Base-by-base conservation (phyloP, 1,140 invertebrate species). In the Ridgeia piscesae region DNA sequence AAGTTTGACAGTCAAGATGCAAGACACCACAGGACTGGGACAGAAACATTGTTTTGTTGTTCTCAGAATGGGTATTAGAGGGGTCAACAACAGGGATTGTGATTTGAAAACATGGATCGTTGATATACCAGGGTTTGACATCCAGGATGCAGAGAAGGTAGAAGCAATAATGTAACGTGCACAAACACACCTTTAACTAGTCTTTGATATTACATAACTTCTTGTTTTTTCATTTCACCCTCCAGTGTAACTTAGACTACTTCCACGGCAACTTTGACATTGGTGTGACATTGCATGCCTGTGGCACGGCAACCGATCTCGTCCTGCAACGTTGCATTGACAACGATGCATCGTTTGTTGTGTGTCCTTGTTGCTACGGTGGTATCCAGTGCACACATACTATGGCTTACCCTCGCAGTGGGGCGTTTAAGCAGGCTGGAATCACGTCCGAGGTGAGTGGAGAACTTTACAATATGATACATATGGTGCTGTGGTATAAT, bases 341-440 rank as follows among this genome's bases (percentile, higher is more conserved):
- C 34, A 97, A 97, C 31, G 96, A 97, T 91, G 98, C 98, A 0
- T 96, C 97, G 92, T 99, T 99, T 96, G 97, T 99, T 6, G 97
- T 98, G 92, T 99, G 98, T 95, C 98, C 98, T 0, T 99, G 99
- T 95, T 99, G 98, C 95, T 99, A 99, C 96, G 99, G 99, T 6
- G 97, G 97, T 2, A 96, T 99, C 88, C 97, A 98, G 94, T 97
- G 95, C 92, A 97, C 98, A 95, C 97, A 97, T 94, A 95, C 98
- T 33, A 93, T 97, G 33, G 95, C 96, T 0, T 99, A 99, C 96
- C 97, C 97, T 35, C 94, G 96, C 88, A 97, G 96, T 93, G 92
- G 95, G 35, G 50, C 92, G 34, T 96, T 96, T 92, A 97, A 97
- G 0, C 96, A 97, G 11, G 92, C 94, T 91, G 93, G 91, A n/a